Percentiles rank a stretch among this genome's conserved stretches.
Evolutionary conservation across 2,888 invertebrate species (phyloP).

Genomic region (Sphaerophoria rueppellii): DNA sequence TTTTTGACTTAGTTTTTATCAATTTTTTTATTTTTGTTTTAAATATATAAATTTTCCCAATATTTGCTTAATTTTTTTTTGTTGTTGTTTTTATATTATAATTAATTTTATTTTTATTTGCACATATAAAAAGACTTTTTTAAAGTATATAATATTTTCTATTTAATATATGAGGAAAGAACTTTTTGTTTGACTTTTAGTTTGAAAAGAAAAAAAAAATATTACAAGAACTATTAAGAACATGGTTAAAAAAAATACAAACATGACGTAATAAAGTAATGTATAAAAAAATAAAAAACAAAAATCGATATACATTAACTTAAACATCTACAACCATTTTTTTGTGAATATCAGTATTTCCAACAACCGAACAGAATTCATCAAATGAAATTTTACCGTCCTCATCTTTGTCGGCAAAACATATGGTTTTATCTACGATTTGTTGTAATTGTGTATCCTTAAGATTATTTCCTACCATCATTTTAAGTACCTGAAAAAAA

Average conservation of each 20-base stretch:
- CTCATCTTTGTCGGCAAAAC: conserved; percentile 99
- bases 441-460: conserved; percentile 99
- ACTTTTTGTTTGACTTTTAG: conserved; percentile 52
- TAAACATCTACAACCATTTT: conserved; percentile 99
- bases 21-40: conserved; percentile 53
- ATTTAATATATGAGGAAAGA: conserved; percentile 69
- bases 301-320: conserved; percentile 77
- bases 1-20: conserved; percentile 32
- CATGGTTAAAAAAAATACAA: conserved; percentile 68
- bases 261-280: conserved; percentile 61
- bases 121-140: conserved; percentile 74
- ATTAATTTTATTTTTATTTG: conserved; percentile 45
- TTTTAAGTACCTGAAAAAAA: conserved; percentile 94
- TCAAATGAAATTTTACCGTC: conserved; percentile 99
- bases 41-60: conserved; percentile 41
- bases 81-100: conserved; percentile 44
- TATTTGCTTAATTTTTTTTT: not conserved
- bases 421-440: conserved; percentile 99
- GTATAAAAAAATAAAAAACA: conserved; percentile 44
- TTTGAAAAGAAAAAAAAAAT: conserved; percentile 46
- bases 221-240: conserved; percentile 26
- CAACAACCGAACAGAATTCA: conserved; percentile 99
- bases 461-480: conserved; percentile 99
- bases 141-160: conserved; percentile 56
- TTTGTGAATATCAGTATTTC: conserved; percentile 99